Evolutionary conservation across 1,140 invertebrate species (phyloP).

Genomic region (Ceratosolen solmsi): DNA sequence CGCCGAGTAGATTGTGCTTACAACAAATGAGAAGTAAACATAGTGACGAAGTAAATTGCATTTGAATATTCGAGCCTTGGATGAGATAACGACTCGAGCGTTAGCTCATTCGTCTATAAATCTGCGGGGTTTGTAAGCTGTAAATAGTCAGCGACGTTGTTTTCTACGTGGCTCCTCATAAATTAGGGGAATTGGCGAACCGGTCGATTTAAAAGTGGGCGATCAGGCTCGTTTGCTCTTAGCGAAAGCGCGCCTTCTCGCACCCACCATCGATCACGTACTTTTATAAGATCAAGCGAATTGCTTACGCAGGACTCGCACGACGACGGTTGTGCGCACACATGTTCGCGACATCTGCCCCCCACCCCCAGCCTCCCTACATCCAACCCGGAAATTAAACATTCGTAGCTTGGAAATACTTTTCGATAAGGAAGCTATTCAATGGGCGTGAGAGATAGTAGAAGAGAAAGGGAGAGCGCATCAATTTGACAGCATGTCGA

Average conservation of each 20-base stretch:
- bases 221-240: not conserved
- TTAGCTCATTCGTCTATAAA: not conserved
- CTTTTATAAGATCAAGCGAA: not conserved
- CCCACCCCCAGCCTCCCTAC: too few relatives aligned
- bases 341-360: not conserved
- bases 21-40: too few relatives aligned
- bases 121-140: not conserved
- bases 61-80: too few relatives aligned
- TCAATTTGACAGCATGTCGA: not conserved
- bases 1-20: too few relatives aligned
- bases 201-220: conserved; percentile 42
- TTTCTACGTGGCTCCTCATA: not conserved
- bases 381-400: not conserved
- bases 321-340: not conserved
- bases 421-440: not conserved
- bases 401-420: not conserved
- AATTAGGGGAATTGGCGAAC: conserved; percentile 29
- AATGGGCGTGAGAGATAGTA: too few relatives aligned
- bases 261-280: not conserved
- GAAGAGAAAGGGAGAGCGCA: not conserved
- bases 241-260: not conserved
- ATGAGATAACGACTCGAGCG: too few relatives aligned
- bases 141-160: not conserved
- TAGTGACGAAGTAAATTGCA: too few relatives aligned
- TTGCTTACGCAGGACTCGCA: not conserved